phyloP scores from a whole-genome alignment of 2,888 invertebrate genomes.

The Callyntrura sp. region DNA sequence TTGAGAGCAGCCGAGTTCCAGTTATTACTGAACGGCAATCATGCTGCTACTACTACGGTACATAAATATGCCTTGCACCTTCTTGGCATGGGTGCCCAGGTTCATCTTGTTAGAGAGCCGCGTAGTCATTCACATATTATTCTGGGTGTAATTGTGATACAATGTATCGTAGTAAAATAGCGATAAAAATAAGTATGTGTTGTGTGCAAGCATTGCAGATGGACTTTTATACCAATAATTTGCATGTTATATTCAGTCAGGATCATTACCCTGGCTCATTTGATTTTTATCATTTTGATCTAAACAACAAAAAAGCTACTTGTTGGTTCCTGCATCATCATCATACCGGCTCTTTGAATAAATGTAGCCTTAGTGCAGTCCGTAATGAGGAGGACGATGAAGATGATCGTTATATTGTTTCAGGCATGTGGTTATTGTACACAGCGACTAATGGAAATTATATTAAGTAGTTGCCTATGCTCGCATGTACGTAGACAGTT shows the following conservation, averaged over 20 bases:
- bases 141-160: too few species aligned
- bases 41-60: background rate
- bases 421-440: background rate
- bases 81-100: background rate
- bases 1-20: slow-evolving; percentile 38
- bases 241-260: slow-evolving; percentile 28
- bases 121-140: background rate
- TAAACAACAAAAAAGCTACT: slow-evolving; percentile 50
- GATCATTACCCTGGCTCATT: slow-evolving; percentile 48
- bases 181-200: slow-evolving; percentile 17
- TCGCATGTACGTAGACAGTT: background rate
- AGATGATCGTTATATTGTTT: background rate
- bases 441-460: background rate
- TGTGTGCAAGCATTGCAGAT: slow-evolving; percentile 12
- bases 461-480: background rate
- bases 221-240: slow-evolving; percentile 38
- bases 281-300: slow-evolving; percentile 53
- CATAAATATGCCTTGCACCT: background rate
- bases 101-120: background rate
- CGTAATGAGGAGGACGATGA: too few species aligned
- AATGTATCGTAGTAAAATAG: background rate
- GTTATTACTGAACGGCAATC: slow-evolving; percentile 12
- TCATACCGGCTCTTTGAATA: slow-evolving; percentile 17
- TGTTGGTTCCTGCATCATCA: slow-evolving; percentile 48
- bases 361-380: background rate